phyloP scores from a whole-genome alignment of 2,797 vertebrate species.

The Tokudaia tokunoshimensis region DNA sequence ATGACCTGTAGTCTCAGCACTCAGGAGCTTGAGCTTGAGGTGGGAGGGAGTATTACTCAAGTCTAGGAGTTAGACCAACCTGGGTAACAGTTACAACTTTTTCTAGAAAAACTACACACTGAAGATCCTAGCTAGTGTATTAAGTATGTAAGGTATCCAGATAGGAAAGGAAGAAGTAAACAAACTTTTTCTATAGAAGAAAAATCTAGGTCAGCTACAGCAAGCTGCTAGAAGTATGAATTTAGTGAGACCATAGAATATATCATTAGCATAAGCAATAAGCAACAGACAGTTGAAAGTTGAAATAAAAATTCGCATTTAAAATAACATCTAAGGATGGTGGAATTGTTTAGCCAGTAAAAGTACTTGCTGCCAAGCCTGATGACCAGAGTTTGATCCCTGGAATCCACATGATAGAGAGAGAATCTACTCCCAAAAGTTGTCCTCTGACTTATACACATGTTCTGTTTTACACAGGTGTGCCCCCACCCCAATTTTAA shows the following conservation, averaged over 20 bases:
- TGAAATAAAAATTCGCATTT: conserved; percentile 29
- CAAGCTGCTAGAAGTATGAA: background rate
- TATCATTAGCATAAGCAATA: background rate
- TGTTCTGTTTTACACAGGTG: background rate
- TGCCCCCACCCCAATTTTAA: background rate
- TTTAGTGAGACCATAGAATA: background rate
- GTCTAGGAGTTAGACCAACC: background rate
- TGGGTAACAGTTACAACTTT: background rate
- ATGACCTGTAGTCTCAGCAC: background rate
- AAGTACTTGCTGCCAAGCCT: background rate
- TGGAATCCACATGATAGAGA: background rate
- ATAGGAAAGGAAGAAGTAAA: background rate
- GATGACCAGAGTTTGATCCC: background rate
- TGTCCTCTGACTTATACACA: background rate
- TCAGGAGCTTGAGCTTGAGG: background rate
- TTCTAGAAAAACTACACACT: background rate
- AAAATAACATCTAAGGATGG: background rate
- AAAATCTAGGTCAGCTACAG: conserved; percentile 5
- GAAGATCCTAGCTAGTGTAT: background rate
- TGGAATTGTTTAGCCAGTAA: background rate
- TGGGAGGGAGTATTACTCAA: background rate
- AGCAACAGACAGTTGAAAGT: background rate
- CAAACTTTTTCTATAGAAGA: background rate
- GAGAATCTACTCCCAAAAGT: background rate
- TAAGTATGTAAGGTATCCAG: background rate